phyloP scores from a whole-genome alignment of 2,888 invertebrate species.

The Zonitis immaculata region DNA sequence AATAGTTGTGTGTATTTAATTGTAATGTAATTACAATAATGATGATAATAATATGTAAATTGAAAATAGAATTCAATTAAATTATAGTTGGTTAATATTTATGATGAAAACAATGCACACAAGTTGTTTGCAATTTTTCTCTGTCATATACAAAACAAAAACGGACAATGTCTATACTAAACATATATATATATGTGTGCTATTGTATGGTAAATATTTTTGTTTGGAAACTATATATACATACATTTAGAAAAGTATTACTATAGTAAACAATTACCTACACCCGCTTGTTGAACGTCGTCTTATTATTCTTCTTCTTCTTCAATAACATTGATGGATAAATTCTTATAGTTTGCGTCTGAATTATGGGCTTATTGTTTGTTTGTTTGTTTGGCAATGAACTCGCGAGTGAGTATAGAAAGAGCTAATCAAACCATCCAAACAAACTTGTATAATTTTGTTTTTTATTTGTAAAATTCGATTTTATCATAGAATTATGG shows the following conservation, averaged over 20 bases:
- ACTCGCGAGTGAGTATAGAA: background rate
- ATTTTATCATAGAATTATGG: too few species aligned
- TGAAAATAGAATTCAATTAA: background rate
- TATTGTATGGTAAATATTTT: slow-evolving; percentile 1
- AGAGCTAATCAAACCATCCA: background rate
- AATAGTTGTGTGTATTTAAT: background rate
- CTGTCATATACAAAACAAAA: slow-evolving; percentile 1
- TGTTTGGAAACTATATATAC: slow-evolving; percentile 1
- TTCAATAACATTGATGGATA: background rate
- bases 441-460: background rate
- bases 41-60: background rate
- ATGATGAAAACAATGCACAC: background rate
- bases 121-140: background rate
- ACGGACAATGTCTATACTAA: background rate
- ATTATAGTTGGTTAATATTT: background rate
- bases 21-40: slow-evolving; percentile 1
- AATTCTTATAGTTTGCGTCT: background rate
- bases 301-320: background rate
- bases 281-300: background rate
- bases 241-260: background rate
- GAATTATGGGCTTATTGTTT: background rate
- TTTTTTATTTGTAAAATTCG: background rate
- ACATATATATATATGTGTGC: background rate
- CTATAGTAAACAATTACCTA: background rate
- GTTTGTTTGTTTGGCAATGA: background rate